Conservation (phyloP, 2,113 vertebrate genomes). For the Ellobius talpinus region DNA sequence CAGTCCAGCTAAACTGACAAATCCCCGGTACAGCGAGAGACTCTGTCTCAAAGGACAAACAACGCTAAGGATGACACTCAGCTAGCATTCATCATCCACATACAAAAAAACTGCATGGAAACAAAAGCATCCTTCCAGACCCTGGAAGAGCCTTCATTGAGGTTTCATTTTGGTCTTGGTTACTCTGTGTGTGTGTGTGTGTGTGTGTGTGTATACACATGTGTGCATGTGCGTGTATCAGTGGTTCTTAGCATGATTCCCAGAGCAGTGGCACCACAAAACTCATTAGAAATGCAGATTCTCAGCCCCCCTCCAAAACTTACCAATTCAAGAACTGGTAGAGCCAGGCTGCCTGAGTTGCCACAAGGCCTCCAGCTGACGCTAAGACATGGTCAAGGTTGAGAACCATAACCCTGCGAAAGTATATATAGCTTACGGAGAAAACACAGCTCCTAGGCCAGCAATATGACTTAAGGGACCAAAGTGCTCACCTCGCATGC, state of each 20-base stretch:
- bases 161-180: neutral
- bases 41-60: neutral
- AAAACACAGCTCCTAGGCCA: neutral
- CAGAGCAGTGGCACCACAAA: neutral
- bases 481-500: neutral
- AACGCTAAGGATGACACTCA: neutral
- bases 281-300: neutral
- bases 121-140: neutral
- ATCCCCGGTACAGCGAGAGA: too few species aligned
- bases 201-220: neutral
- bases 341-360: neutral
- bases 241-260: neutral
- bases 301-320: neutral
- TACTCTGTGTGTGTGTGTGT: too few species aligned
- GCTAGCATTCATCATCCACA: neutral
- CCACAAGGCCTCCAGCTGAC: neutral
- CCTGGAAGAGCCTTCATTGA: neutral
- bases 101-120: neutral
- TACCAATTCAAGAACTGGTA: neutral
- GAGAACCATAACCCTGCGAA: neutral
- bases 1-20: neutral
- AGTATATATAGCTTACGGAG: neutral
- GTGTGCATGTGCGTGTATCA: neutral
- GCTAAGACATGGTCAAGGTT: neutral
- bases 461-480: neutral